Conservation (phyloP, 2,888 invertebrate genomes). For the Peribatodes rhomboidaria region DNA sequence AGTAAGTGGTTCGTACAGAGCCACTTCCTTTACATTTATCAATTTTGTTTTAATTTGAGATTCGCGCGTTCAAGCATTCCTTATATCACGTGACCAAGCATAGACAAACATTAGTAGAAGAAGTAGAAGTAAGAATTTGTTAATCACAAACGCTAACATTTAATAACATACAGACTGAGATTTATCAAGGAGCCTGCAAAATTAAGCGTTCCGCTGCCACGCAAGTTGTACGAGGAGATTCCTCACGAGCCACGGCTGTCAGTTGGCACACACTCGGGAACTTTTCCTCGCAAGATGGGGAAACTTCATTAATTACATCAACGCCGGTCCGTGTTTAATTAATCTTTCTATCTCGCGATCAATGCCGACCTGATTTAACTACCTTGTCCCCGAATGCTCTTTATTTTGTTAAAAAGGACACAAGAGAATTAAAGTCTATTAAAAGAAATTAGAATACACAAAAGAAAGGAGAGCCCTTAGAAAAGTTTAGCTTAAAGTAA, state of each 20-base stretch:
- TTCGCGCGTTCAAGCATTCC: no score
- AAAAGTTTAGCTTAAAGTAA: background rate
- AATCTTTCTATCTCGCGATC: conserved; percentile 60
- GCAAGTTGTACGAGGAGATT: conserved; percentile 12
- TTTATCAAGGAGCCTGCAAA: conserved; percentile 4
- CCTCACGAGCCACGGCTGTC: conserved; percentile 6
- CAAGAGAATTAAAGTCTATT: background rate
- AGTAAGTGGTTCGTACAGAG: no score
- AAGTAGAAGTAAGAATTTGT: no score
- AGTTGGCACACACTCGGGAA: conserved; percentile 32
- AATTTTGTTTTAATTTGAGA: no score
- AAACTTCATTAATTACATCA: conserved; percentile 65
- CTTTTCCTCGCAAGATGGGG: conserved; percentile 48
- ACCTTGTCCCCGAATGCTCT: conserved; percentile 14
- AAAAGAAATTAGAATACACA: background rate
- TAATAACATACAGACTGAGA: background rate
- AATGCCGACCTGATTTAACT: conserved; percentile 30
- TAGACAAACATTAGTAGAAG: no score
- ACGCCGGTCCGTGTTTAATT: conserved; percentile 55
- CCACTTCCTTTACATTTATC: no score
- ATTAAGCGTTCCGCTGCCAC: background rate
- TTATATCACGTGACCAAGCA: no score
- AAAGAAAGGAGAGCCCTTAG: background rate
- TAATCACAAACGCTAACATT: no score
- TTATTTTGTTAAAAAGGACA: background rate